phyloP scores from a whole-genome alignment of 2,113 vertebrate genomes.

The Uropsilus gracilis region DNA sequence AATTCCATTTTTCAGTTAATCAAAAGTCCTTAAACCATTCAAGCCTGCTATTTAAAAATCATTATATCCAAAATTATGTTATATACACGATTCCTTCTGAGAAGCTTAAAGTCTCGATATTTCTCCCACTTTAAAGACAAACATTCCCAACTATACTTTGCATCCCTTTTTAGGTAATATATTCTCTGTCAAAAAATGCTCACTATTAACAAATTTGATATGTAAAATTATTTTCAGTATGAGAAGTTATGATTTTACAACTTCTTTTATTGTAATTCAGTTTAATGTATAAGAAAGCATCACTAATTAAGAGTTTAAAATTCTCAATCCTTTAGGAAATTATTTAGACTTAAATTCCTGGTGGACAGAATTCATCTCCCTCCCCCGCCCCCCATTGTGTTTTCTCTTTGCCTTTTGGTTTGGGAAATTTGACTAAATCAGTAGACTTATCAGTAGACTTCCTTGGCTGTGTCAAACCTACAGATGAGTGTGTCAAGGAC shows the following conservation, averaged over 20 bases:
- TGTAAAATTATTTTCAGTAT: slow-evolving; percentile 4
- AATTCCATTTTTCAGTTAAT: neutral
- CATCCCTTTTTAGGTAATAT: neutral
- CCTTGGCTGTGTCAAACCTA: neutral
- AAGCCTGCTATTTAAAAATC: neutral
- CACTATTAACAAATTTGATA: neutral
- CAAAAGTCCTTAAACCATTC: slow-evolving; percentile 47
- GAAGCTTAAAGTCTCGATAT: neutral
- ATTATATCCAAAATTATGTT: neutral
- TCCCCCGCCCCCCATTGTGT: neutral
- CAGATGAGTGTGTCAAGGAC: neutral
- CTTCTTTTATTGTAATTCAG: neutral
- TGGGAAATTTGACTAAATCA: neutral
- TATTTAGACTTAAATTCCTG: neutral
- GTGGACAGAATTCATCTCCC: neutral
- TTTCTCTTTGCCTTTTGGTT: slow-evolving; percentile 2
- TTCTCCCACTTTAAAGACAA: slow-evolving; percentile 24
- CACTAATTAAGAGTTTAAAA: neutral
- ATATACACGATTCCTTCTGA: slow-evolving; percentile 11
- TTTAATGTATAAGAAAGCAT: neutral
- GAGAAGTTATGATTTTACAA: neutral
- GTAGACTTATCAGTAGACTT: neutral
- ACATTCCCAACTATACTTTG: neutral
- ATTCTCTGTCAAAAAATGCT: neutral
- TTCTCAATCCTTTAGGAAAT: neutral